A percentile compares a stretch with the other conserved stretches of the same genome.
Conservation (phyloP, 2,797 vertebrate species). For the Chelidonichthys spinosus region DNA sequence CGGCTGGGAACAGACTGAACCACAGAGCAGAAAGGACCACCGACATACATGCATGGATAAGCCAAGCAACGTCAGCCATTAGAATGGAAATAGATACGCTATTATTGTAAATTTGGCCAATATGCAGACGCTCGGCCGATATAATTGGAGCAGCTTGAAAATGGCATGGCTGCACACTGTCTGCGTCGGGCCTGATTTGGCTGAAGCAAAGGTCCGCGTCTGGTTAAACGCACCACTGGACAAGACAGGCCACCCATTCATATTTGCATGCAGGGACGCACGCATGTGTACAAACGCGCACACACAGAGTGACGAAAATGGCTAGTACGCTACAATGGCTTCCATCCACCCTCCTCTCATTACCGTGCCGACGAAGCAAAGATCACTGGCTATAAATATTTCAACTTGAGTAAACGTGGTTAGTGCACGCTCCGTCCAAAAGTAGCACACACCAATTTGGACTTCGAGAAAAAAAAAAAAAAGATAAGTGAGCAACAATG, state of each 20-base stretch:
- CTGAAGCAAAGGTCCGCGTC: conserved; percentile 75
- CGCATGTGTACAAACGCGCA: conserved; percentile 29
- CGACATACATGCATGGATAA: conserved; percentile 80
- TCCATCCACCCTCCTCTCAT: conserved; percentile 51
- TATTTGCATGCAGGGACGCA: conserved; percentile 69
- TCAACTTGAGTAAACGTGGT: conserved; percentile 57
- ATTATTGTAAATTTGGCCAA: conserved; percentile 80
- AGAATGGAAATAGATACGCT: conserved; percentile 82
- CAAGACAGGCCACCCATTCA: conserved; percentile 78
- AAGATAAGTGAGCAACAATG: conserved; percentile 74
- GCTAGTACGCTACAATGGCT: conserved; percentile 53
- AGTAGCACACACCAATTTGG: conserved; percentile 60
- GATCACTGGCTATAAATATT: conserved; percentile 52
- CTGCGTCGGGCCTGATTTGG: conserved; percentile 74
- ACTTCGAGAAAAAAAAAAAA: conserved; percentile 58
- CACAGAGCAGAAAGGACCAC: conserved; percentile 66
- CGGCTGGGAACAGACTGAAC: conserved; percentile 67
- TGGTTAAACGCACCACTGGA: conserved; percentile 77
- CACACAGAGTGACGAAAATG: conserved; percentile 43
- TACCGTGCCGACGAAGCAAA: conserved; percentile 50
- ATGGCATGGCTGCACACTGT: conserved; percentile 79
- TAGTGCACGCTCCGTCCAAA: conserved; percentile 51
- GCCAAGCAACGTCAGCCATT: conserved; percentile 83
- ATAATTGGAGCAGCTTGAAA: conserved; percentile 84
- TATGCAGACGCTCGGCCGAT: conserved; percentile 72